Conservation (phyloP, 2,797 vertebrate genomes). For the Prionace glauca region DNA sequence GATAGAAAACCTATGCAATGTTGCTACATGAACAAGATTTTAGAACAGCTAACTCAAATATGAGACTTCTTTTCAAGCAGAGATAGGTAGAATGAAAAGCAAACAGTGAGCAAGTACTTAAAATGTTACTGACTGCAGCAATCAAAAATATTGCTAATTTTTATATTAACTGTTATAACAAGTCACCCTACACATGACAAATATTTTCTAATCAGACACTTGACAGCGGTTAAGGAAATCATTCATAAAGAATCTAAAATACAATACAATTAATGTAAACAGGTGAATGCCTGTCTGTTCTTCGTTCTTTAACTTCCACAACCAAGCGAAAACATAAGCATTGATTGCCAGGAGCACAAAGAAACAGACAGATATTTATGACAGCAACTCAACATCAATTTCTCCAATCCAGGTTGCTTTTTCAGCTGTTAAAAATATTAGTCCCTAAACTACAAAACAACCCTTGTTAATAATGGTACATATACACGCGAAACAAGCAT, state of each 20-base stretch:
- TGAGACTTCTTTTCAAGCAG: not conserved
- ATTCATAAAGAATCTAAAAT: not conserved
- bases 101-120: not conserved
- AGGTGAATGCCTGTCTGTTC: not conserved
- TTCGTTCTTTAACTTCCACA: not conserved
- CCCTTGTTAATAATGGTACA: not conserved
- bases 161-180: not conserved
- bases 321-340: not conserved
- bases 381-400: not conserved
- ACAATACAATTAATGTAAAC: not conserved
- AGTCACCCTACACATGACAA: not conserved
- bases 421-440: not conserved
- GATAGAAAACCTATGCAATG: not conserved
- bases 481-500: not conserved
- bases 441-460: not conserved
- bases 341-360: not conserved
- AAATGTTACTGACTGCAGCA: not conserved
- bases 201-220: not conserved
- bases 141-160: not conserved
- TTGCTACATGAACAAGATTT: not conserved
- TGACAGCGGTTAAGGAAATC: not conserved
- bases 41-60: not conserved
- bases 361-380: not conserved
- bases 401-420: not conserved
- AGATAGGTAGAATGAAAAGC: not conserved